Conservation (phyloP, 2,888 invertebrate species). For the Drosophila nigricruria region DNA sequence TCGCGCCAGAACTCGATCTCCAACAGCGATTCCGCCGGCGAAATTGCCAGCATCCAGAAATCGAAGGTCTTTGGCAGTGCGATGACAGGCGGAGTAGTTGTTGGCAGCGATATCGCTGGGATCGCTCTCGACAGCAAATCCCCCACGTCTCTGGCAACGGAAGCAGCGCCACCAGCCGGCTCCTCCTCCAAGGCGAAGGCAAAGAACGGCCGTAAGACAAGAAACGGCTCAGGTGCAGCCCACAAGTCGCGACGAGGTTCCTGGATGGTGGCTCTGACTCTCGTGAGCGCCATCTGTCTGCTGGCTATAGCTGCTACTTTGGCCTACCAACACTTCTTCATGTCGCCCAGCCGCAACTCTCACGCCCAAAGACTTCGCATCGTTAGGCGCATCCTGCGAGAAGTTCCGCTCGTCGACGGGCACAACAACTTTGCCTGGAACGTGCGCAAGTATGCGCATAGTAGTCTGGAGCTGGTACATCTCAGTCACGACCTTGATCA, state of each 20-base stretch:
- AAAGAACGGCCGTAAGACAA: constrained; percentile 59
- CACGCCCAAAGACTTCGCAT: constrained; percentile 85
- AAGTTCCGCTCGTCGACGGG: constrained; percentile 87
- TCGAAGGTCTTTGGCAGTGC: constrained; percentile 82
- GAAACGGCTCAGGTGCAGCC: constrained; percentile 42
- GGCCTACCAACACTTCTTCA: constrained; percentile 84
- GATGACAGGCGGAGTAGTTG: constrained; percentile 70
- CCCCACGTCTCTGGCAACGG: constrained; percentile 66
- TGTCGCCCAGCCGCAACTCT: constrained; percentile 85
- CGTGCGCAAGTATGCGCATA: constrained; percentile 94
- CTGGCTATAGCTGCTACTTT: constrained; percentile 83
- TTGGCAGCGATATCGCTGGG: constrained; percentile 72
- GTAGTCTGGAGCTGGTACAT: constrained; percentile 87
- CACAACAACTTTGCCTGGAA: constrained; percentile 97
- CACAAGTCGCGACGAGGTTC: constrained; percentile 80
- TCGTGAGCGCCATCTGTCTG: constrained; percentile 82
- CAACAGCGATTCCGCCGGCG: constrained; percentile 84
- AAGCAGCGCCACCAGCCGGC: constrained; percentile 43
- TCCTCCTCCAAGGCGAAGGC: constrained; percentile 58
- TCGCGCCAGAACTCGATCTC: constrained; percentile 85
- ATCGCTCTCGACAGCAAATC: constrained; percentile 73
- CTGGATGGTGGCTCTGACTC: constrained; percentile 83
- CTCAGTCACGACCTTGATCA: constrained; percentile 83
- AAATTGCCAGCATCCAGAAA: constrained; percentile 85
- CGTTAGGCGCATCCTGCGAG: constrained; percentile 83